Evolutionary conservation across 2,797 vertebrate genomes (phyloP), one percentile per base, ranked within the genome.

Genomic region (Margarornis squamiger): DNA sequence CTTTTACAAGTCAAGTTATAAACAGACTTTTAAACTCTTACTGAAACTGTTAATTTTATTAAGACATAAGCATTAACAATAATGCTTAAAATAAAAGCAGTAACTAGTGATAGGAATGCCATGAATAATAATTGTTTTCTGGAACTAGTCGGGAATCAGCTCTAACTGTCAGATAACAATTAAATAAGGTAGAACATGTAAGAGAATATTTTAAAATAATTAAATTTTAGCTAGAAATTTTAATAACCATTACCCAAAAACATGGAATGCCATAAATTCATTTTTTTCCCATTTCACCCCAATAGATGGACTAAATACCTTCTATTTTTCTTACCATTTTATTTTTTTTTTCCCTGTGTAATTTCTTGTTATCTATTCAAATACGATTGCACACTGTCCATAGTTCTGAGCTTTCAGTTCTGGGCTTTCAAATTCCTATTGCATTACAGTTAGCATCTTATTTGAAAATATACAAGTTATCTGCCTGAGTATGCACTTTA

Each of bases 251-350:
- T 86, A 32, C 9, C 70, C 83, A 96, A 83, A 62, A 95, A 43
- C 43, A 59, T 74, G 39, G 72, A 71, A 90, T 92, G 17, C 32
- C 80, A 86, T 80, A 92, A 90, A 93, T 96, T 96, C 29, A 34
- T 9, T 68, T 95, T 93, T 95, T 95, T 94, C 73, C 52, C 45
- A 89, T 78, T 80, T 94, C 90, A 92, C 94, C 96, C 83, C 48
- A 24, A 86, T 71, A 94, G 24, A 85, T 49, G 34, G 83, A 96
- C 82, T 80, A 52, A 93, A 94, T 52, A 96, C 68, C 20, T 68
- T 92, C 34, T 39, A 12, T 21, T 81, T 77, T 30, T 22, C 22
- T 32, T 68, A 24, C 16, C 41, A 8, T 23, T 66, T 77, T 57
- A 73, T 79, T 21, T 23, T 7, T 10, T 79, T 86, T 22, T 38